Evolutionary conservation across 30 jellyfish, hydroid and myxozoan species (phyloP), one percentile per base, ranked within the genome.

Genomic region (Hydractinia symbiolongicarpus): DNA sequence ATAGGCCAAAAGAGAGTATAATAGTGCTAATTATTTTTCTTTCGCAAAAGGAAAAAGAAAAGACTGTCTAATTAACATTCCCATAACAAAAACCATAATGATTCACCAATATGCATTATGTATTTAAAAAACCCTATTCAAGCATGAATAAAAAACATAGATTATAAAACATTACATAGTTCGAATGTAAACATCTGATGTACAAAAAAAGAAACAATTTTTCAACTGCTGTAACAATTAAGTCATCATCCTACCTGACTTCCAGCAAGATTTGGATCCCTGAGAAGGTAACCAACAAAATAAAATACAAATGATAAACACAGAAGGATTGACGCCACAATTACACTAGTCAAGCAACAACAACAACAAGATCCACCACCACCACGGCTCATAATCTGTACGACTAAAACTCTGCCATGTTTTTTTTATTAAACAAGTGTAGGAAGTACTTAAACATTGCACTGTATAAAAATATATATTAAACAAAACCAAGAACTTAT

Each of bases 301-400:
- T 71, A 71, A 71, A 71, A 71, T 9, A 53, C 80, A 9, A n/a
- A 71, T 1, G 80, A 71, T 53, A 71, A 19, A 50, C 44, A 19
- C 60, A 50, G 17, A 40, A 71, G n/a, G 7, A 71, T 53, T n/a
- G 60, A 15, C 0, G n/a, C 60, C 60, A 71, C 60, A 50, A 71
- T 71, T 20, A 71, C n/a, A 71, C 66, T 50, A 9, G 60, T 71
- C 13, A 71, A 9, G 16, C 9, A 20, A 71, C 80, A 71, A 71
- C 80, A 71, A 67, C 19, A 67, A 71, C 80, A 71, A 7, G 13
- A 20, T n/a, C 60, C 80, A 20, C 80, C 54, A 20, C 80, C 66
- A n/a, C 80, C 80, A 20, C 69, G 69, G 69, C 80, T 71, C 80
- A 71, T 71, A 71, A 71, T 13, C 74, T 51, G 40, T 64, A n/a